These are phyloP conservation scores for Polyergus mexicanus DNA, from an alignment of 1,140 invertebrate species.

Conservation along the genomic window DNA sequence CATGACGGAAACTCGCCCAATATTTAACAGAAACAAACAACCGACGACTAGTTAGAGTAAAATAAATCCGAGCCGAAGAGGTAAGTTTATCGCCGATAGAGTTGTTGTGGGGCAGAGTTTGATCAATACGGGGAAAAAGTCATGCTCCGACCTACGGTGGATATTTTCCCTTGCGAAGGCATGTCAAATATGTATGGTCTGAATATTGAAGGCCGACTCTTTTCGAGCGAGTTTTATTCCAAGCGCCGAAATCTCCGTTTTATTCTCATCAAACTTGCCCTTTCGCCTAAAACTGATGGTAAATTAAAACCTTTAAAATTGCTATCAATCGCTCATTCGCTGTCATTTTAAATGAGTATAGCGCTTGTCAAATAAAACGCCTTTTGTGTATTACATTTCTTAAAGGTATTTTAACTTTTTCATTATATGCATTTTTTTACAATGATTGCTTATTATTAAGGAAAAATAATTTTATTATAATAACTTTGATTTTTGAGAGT, in stretches of 20 bases:
- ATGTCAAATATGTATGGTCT: conserved; percentile 61
- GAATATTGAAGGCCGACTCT: conserved; percentile 33
- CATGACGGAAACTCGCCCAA: not conserved
- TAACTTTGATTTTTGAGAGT: not conserved
- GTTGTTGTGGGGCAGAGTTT: conserved; percentile 52
- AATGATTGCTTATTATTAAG: not conserved
- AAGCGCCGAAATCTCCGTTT: not conserved
- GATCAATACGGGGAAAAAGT: conserved; percentile 64
- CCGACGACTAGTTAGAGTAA: conserved; percentile 39
- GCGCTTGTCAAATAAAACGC: not conserved
- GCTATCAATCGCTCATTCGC: not conserved
- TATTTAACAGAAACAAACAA: conserved; percentile 55
- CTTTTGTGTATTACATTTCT: not conserved
- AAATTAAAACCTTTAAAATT: conserved; percentile 6
- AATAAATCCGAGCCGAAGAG: conserved; percentile 53
- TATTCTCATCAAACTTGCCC: conserved; percentile 51
- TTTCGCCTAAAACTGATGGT: not conserved
- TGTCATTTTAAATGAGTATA: not conserved
- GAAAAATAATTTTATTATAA: not conserved
- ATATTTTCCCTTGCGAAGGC: conserved; percentile 54
- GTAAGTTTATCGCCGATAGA: conserved; percentile 43
- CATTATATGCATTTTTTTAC: not conserved
- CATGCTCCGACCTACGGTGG: conserved; percentile 24
- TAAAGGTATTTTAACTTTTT: not conserved
- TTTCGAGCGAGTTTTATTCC: conserved; percentile 46